Percentiles rank a stretch among this genome's conserved stretches.
phyloP scores from a whole-genome alignment of 2,888 invertebrate genomes.

The Aphodius granarius region DNA sequence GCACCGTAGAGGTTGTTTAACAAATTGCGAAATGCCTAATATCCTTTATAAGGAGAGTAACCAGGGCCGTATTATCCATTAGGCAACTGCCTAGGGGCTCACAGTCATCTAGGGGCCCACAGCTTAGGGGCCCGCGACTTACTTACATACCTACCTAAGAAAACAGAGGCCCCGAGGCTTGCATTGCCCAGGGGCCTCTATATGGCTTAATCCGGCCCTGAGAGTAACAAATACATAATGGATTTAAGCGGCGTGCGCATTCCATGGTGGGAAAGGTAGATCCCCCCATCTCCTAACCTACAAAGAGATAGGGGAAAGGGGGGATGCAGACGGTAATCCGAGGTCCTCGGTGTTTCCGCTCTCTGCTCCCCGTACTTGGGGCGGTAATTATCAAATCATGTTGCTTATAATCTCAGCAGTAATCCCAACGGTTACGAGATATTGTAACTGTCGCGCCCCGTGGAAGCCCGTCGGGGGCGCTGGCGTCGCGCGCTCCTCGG shows the following conservation, averaged over 20 bases:
- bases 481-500: background rate
- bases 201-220: no score
- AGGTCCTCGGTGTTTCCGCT: background rate
- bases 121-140: no score
- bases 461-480: conserved; percentile 3
- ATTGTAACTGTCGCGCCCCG: conserved; percentile 11
- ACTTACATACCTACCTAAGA: no score
- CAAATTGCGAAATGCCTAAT: background rate
- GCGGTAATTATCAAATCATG: conserved; percentile 14
- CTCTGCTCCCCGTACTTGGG: background rate
- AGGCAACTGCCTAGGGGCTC: no score
- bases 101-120: no score
- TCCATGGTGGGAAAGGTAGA: background rate
- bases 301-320: background rate
- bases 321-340: background rate
- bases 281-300: background rate
- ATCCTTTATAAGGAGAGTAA: background rate
- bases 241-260: background rate
- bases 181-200: no score
- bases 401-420: conserved; percentile 14
- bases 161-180: no score
- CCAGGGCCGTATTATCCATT: no score
- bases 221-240: no score
- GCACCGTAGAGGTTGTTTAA: background rate
- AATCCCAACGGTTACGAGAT: conserved; percentile 9